A percentile compares a stretch with the other conserved stretches of the same genome.
Conservation (phyloP, 1,140 invertebrate genomes). For the Caerostris darwini region DNA sequence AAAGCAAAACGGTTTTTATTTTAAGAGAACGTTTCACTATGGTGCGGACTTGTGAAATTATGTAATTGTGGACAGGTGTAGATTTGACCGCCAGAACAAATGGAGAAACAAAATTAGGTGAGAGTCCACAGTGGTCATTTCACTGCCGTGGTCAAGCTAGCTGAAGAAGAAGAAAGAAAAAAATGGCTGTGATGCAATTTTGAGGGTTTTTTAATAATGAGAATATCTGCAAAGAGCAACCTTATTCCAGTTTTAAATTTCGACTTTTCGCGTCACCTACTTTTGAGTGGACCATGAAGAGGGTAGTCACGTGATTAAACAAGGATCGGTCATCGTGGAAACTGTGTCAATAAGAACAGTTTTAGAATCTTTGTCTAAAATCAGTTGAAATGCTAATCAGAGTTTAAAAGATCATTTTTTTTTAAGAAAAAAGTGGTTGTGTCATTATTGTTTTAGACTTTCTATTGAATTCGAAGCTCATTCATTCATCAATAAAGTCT, state of each 20-base stretch:
- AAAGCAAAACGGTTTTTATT: background rate
- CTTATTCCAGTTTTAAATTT: conserved; percentile 43
- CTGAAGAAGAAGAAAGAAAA: background rate
- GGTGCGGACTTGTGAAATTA: background rate
- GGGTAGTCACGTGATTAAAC: background rate
- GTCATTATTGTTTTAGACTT: too few species aligned
- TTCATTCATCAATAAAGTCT: too few species aligned
- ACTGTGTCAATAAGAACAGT: background rate
- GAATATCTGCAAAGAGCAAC: background rate
- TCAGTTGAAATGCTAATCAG: too few species aligned
- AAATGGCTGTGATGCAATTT: conserved; percentile 22
- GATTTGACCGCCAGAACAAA: background rate
- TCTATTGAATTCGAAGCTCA: too few species aligned
- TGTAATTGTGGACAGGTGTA: background rate
- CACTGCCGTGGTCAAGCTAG: conserved; percentile 18
- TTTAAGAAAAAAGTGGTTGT: too few species aligned
- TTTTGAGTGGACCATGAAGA: background rate
- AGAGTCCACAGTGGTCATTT: background rate
- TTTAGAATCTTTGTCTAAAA: too few species aligned
- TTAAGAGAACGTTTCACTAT: background rate
- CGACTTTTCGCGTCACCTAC: conserved; percentile 21
- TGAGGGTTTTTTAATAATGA: background rate
- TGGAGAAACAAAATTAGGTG: conserved; percentile 6
- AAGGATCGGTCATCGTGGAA: background rate
- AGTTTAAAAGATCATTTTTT: too few species aligned